Conservation (phyloP, 2,113 vertebrate species). For the Brienomyrus longianalis region DNA sequence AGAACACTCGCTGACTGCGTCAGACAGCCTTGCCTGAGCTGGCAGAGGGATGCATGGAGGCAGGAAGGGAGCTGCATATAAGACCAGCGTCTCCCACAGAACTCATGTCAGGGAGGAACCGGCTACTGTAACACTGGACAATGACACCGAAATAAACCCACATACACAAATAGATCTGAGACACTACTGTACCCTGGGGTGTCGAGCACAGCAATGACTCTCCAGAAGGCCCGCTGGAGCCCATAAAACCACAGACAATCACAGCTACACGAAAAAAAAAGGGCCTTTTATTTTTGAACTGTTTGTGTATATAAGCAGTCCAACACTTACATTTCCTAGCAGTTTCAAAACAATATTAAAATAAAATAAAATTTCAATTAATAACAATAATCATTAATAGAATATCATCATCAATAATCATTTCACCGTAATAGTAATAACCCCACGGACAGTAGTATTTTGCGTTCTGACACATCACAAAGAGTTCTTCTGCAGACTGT, state of each 20-base stretch:
- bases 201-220: background rate
- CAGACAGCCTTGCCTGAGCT: background rate
- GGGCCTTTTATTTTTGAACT: conserved; percentile 73
- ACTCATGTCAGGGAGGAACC: background rate
- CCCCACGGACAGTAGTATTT: conserved; percentile 56
- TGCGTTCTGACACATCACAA: conserved; percentile 51
- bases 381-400: conserved; percentile 51
- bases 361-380: conserved; percentile 49
- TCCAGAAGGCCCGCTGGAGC: background rate
- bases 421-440: conserved; percentile 52
- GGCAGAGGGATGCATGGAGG: too few species aligned
- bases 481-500: conserved; percentile 33
- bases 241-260: conserved; percentile 13
- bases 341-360: conserved; percentile 50
- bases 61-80: background rate
- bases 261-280: conserved; percentile 63
- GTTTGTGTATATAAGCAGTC: conserved; percentile 65
- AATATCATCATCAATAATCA: conserved; percentile 59
- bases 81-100: background rate
- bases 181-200: background rate
- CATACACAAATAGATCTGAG: background rate
- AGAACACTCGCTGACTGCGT: background rate
- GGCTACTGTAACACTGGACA: background rate
- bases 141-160: background rate
- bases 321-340: conserved; percentile 65